Evolutionary conservation across 2,797 vertebrate species (phyloP).

Genomic region (Microctenopoma stevenorrisi): DNA sequence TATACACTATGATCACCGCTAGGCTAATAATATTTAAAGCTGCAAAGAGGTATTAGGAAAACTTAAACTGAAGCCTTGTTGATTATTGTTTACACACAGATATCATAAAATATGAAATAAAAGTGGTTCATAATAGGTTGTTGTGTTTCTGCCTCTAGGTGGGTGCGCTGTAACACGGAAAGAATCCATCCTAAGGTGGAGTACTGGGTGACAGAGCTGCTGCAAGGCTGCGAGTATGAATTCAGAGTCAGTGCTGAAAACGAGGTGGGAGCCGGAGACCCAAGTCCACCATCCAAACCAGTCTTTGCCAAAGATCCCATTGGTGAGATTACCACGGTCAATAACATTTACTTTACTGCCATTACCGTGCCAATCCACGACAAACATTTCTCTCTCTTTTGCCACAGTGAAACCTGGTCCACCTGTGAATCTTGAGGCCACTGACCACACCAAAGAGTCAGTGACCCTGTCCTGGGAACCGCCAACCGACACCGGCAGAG

Average conservation of each 20-base stretch:
- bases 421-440: constrained; percentile 87
- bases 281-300: constrained; percentile 96
- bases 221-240: constrained; percentile 96
- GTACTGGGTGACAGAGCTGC: constrained; percentile 92
- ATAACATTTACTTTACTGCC: background rate
- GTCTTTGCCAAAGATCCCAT: constrained; percentile 97
- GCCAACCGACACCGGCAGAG: constrained; percentile 91
- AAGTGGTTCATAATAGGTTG: background rate
- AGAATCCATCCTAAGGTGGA: constrained; percentile 90
- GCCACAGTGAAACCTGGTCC: constrained; percentile 91
- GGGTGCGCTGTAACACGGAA: constrained; percentile 90
- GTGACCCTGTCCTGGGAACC: constrained; percentile 94
- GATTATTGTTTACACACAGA: no score
- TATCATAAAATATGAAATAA: background rate
- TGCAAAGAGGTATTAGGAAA: no score
- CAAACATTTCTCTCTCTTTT: background rate
- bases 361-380: background rate
- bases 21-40: no score
- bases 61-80: no score
- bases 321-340: constrained; percentile 78
- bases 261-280: constrained; percentile 93
- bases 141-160: constrained; percentile 76
- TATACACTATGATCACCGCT: background rate
- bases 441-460: constrained; percentile 94
- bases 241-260: constrained; percentile 98